Base-by-base conservation (phyloP, 1,140 invertebrate species). In the Campodea augens region DNA sequence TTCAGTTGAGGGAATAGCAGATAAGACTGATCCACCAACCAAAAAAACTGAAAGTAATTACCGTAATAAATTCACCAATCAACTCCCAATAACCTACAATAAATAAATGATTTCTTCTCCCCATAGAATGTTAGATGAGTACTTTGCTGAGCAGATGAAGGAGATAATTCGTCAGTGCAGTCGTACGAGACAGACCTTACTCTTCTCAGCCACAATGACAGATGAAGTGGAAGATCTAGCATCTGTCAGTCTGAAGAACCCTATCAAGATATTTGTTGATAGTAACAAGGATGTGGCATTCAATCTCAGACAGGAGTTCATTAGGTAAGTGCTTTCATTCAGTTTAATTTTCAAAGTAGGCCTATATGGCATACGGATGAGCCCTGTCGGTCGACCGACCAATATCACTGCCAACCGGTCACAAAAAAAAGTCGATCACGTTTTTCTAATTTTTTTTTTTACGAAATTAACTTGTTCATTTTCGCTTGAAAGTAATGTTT, bases 161-260 rank as follows among this genome's bases (percentile, higher is more conserved):
- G 89, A 96, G 64, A 87, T 98, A 53, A 77, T 91, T 25, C 76
- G 77, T 25, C 80, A 91, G 50, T 98, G 93, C 63, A 73, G 86
- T 2, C 70, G 75, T 32, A 90, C 78, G n/a, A 69, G 91, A n/a
- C 92, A 98, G 63, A 97, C 91, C 0, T 84, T 98, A 70, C 63
- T 98, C 18, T 98, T 98, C 64, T 98, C 93, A 1, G 95, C 95
- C 12, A 98, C 95, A 1, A 97, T 98, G 91, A 96, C 89, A 3
- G 91, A 97, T 40, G 75, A 88, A 64, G 91, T 98, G 0, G 80
- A 89, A 63, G 88, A 95, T 65, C 67, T 98, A 37, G 89, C 87
- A 0, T 71, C 85, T 1, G 79, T 98, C 0, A 95, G 91, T 0
- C 65, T 98, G 3, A 77, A 81, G 38, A 81, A 87, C 49, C 93